A percentile compares a stretch with the other conserved stretches of the same genome.
phyloP scores from a whole-genome alignment of 30 jellyfish, hydroid and myxozoan genomes.

The Aurelia aurita region DNA sequence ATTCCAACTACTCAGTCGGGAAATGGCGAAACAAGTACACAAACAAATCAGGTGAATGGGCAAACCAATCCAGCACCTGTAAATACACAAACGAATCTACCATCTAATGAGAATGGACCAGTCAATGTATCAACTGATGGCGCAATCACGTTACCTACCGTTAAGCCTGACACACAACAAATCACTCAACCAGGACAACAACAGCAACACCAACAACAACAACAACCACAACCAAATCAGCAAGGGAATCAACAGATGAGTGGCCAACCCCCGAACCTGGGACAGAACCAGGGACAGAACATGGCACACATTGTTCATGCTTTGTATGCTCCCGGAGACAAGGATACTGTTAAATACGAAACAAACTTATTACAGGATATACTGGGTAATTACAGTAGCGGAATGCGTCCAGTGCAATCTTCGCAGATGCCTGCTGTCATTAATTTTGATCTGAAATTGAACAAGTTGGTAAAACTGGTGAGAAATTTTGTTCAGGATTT shows the following conservation, averaged over 20 bases:
- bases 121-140: too few species aligned
- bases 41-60: too few species aligned
- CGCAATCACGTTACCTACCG: too few species aligned
- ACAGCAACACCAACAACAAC: not conserved
- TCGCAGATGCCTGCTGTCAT: slow-evolving; percentile 37
- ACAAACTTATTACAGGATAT: slow-evolving; percentile 20
- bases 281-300: too few species aligned
- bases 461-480: slow-evolving; percentile 41
- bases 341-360: slow-evolving; percentile 20
- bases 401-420: slow-evolving; percentile 57
- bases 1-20: too few species aligned
- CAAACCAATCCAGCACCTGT: too few species aligned
- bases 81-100: too few species aligned
- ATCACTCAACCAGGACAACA: too few species aligned
- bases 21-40: too few species aligned
- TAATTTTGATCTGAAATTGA: slow-evolving; percentile 17
- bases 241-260: not conserved
- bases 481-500: not conserved
- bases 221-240: not conserved
- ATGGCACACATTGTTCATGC: not conserved
- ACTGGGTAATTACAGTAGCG: slow-evolving; percentile 44
- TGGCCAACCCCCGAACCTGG: too few species aligned
- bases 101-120: too few species aligned
- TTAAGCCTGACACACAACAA: too few species aligned
- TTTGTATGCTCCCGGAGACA: slow-evolving; percentile 17